Base-by-base conservation (phyloP, 2,888 invertebrate species). In the Eristalinus sepulchralis region DNA sequence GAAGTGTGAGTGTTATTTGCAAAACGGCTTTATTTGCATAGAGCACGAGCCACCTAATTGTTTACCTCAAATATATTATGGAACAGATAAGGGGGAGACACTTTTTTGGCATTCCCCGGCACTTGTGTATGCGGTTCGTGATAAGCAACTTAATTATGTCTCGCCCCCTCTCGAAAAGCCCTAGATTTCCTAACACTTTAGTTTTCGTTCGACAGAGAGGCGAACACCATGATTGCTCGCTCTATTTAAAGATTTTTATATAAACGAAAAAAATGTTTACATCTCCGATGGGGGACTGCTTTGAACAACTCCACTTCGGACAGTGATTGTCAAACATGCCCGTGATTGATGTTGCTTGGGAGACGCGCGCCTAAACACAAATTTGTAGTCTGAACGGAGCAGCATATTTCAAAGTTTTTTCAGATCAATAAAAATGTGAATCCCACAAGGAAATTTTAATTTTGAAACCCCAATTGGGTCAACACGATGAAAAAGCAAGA, bases 401-500 rank as follows among this genome's bases (percentile, higher is more conserved):
- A 68, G 17, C 22, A 33, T 11, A 68, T 8, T 27, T 27, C 24
- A 55, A n/a, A 10, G 34, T 27, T 22, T 0, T 36, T 10, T 36
- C 11, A 8, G 17, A 59, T 59, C 70, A 60, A 59, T 39, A 59
- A 27, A 8, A 36, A 22, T 33, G 66, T 59, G 71, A 66, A 76
- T 71, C 70, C 60, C 34, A 55, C 47, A 27, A 27, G 27, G 59
- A 59, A 59, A 68, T 80, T 81, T 59, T 27, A 13, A 67, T 67
- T 62, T 39, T 2, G 13, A 59, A 62, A 47, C 10, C 11, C 17
- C 36, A 85, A 85, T 64, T 77, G 36, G 84, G 84, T 77, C 84
- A 85, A 68, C 63, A 76, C 81, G 77, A 81, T 76, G 76, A 63
- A 17, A 67, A 71, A 63, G 76, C 81, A 64, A 72, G 53, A 47